A percentile compares a stretch with the other conserved stretches of the same genome.
These are phyloP conservation scores for Betta splendens DNA, from an alignment of 2,797 vertebrate species.

Conservation along the genomic window DNA sequence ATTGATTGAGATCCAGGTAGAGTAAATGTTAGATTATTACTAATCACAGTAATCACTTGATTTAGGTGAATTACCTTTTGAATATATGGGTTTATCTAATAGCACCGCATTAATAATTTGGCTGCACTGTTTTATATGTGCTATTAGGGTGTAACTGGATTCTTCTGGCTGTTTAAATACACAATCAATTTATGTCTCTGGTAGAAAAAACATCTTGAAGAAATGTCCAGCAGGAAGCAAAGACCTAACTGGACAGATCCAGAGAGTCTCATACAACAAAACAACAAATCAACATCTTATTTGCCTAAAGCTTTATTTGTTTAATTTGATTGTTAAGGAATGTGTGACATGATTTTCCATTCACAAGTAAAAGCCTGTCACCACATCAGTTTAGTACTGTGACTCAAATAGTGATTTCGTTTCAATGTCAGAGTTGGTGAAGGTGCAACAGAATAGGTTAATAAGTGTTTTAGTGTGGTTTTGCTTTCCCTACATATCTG, in stretches of 20 bases:
- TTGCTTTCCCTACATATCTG: not conserved
- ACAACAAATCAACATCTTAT: too few relatives aligned
- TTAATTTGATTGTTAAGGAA: not conserved
- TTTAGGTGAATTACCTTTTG: conserved; percentile 24
- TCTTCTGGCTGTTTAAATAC: not conserved
- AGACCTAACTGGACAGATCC: conserved; percentile 70
- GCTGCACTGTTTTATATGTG: not conserved
- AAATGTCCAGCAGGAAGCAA: conserved; percentile 58
- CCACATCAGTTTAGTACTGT: conserved; percentile 56
- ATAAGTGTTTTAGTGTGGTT: not conserved
- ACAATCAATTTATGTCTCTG: not conserved
- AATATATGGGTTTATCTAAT: not conserved
- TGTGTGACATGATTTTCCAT: conserved; percentile 8
- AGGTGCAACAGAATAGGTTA: conserved; percentile 56
- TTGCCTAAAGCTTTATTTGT: too few relatives aligned
- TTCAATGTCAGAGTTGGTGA: conserved; percentile 26
- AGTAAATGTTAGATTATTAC: conserved; percentile 1
- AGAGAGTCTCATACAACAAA: conserved; percentile 67
- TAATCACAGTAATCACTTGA: conserved; percentile 46
- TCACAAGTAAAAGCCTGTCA: conserved; percentile 48
- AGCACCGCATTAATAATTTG: not conserved
- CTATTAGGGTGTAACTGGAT: not conserved
- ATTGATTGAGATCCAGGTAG: conserved; percentile 13
- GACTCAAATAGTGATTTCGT: conserved; percentile 66
- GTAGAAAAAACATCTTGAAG: conserved; percentile 35